A percentile compares a stretch with the other conserved stretches of the same genome.
phyloP scores from a whole-genome alignment of 2,113 vertebrate species.

The Rhinichthys klamathensis region DNA sequence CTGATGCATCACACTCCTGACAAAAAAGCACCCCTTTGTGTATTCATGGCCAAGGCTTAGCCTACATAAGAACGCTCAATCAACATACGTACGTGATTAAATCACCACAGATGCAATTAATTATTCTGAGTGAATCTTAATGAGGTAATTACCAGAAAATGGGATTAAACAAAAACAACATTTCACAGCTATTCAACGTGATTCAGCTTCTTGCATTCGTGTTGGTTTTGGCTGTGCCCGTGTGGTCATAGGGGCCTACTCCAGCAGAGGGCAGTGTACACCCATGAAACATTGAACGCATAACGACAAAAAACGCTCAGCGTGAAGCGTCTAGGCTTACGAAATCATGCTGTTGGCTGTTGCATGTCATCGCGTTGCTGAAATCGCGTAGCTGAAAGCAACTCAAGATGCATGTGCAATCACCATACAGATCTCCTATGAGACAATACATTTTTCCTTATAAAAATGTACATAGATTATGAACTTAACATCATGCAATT shows the following conservation, averaged over 20 bases:
- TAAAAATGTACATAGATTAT: not conserved
- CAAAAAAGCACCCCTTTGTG: not conserved
- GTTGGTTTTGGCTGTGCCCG: not conserved
- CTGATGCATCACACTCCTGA: not conserved
- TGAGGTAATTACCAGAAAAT: constrained; percentile 18
- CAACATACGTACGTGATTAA: constrained; percentile 19
- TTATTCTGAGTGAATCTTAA: not conserved
- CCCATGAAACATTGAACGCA: constrained; percentile 54
- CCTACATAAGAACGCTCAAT: not conserved
- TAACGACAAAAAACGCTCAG: not conserved
- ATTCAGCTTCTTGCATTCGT: not conserved
- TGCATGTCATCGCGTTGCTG: constrained; percentile 8
- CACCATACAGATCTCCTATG: not conserved
- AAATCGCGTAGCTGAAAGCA: not conserved
- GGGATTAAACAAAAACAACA: not conserved
- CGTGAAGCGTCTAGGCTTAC: constrained; percentile 15
- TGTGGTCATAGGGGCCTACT: not conserved
- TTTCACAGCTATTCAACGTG: not conserved
- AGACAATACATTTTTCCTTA: not conserved
- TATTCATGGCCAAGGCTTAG: not conserved
- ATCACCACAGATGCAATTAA: not conserved
- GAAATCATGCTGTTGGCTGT: constrained; percentile 12
- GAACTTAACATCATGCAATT: not conserved
- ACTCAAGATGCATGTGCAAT: not conserved
- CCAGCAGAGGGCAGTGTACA: constrained; percentile 74